Conservation (phyloP, 2,797 vertebrate genomes). For the Girardinus metallicus region DNA sequence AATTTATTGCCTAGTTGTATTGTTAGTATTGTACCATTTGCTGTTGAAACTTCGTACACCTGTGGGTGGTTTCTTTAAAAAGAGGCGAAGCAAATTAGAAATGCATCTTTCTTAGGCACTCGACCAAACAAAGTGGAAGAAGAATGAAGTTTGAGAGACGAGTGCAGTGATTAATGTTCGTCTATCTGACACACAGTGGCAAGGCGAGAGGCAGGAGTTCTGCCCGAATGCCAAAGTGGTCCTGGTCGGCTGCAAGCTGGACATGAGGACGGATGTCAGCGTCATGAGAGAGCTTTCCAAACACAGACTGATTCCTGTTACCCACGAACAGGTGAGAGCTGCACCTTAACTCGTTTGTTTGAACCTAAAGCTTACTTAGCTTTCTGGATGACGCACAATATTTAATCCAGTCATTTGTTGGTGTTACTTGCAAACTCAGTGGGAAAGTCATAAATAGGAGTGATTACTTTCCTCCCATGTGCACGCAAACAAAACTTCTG, state of each 20-base stretch:
- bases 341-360: neutral
- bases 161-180: conserved; percentile 8
- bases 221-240: conserved; percentile 95
- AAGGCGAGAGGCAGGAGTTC: conserved; percentile 94
- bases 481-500: conserved; percentile 42
- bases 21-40: neutral
- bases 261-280: conserved; percentile 92
- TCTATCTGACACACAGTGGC: conserved; percentile 84
- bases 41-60: neutral
- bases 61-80: neutral
- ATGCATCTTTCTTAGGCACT: neutral
- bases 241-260: conserved; percentile 95
- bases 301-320: conserved; percentile 92
- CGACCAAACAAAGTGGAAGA: neutral
- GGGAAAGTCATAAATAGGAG: conserved; percentile 31
- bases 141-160: neutral
- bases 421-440: neutral
- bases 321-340: conserved; percentile 88
- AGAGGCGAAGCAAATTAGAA: neutral
- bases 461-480: conserved; percentile 27
- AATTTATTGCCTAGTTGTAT: neutral
- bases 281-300: conserved; percentile 94
- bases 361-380: neutral
- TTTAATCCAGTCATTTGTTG: conserved; percentile 17
- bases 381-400: neutral